A percentile compares a stretch with the other conserved stretches of the same genome.
phyloP scores from a whole-genome alignment of 2,888 invertebrate genomes.

The Cantharis rustica region DNA sequence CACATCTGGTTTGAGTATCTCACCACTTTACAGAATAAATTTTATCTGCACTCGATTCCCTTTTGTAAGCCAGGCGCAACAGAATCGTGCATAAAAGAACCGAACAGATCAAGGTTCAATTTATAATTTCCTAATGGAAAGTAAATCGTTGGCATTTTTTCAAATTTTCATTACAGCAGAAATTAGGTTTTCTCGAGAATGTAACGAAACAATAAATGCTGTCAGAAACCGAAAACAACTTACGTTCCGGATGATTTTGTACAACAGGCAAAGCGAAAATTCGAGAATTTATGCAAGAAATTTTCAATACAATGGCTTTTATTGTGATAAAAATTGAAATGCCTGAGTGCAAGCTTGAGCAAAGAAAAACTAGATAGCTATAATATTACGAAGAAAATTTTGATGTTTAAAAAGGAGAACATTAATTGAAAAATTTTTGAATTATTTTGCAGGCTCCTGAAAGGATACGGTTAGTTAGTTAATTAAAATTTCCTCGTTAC shows the following conservation, averaged over 20 bases:
- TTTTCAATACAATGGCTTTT: background rate
- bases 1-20: slow-evolving; percentile 38
- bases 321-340: background rate
- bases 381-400: background rate
- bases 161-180: background rate
- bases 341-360: background rate
- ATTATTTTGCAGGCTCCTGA: background rate
- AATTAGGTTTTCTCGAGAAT: background rate
- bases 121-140: background rate
- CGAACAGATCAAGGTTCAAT: background rate
- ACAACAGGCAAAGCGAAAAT: background rate
- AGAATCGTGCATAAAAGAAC: slow-evolving; percentile 6
- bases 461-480: background rate
- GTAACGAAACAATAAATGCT: background rate
- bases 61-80: slow-evolving; percentile 15
- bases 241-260: background rate
- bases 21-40: slow-evolving; percentile 34
- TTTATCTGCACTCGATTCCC: slow-evolving; percentile 29
- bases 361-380: background rate
- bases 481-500: background rate
- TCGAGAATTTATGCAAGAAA: background rate
- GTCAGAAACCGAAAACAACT: background rate
- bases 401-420: background rate
- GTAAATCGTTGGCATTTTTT: background rate
- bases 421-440: background rate